A percentile compares a stretch with the other conserved stretches of the same genome.
Conservation (phyloP, 2,797 vertebrate genomes). For the Esox lucius region DNA sequence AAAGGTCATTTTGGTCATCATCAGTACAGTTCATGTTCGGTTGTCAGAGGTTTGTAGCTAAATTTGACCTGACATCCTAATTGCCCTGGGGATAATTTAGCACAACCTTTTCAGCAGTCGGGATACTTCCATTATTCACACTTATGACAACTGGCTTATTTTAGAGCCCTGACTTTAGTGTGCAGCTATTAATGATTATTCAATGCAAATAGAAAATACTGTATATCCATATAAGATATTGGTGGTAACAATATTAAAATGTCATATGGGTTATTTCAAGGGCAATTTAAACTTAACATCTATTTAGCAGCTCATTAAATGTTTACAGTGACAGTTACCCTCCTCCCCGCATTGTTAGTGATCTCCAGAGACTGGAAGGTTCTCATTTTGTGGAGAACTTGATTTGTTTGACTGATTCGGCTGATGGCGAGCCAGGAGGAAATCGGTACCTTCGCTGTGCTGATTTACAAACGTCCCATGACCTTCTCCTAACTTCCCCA, state of each 20-base stretch:
- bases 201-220: background rate
- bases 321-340: background rate
- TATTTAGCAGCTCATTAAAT: background rate
- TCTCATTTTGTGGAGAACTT: background rate
- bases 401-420: slow-evolving; percentile 11
- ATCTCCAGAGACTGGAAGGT: background rate
- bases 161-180: background rate
- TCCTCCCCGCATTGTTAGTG: background rate
- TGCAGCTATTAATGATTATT: too few species aligned
- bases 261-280: too few species aligned
- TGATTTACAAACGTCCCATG: slow-evolving; percentile 16
- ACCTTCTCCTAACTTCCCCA: slow-evolving; percentile 22
- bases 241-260: too few species aligned
- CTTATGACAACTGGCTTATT: background rate
- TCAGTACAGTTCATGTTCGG: background rate
- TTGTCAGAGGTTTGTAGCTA: background rate
- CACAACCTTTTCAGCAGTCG: slow-evolving; percentile 3
- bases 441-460: background rate
- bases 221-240: too few species aligned
- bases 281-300: too few species aligned
- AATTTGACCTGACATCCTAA: background rate
- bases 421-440: slow-evolving; percentile 6
- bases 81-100: slow-evolving; percentile 1
- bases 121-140: background rate
- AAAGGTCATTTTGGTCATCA: background rate